Percentiles rank a stretch among this genome's conserved stretches.
Conservation (phyloP, 2,888 invertebrate species). For the Cheilosia urbana region DNA sequence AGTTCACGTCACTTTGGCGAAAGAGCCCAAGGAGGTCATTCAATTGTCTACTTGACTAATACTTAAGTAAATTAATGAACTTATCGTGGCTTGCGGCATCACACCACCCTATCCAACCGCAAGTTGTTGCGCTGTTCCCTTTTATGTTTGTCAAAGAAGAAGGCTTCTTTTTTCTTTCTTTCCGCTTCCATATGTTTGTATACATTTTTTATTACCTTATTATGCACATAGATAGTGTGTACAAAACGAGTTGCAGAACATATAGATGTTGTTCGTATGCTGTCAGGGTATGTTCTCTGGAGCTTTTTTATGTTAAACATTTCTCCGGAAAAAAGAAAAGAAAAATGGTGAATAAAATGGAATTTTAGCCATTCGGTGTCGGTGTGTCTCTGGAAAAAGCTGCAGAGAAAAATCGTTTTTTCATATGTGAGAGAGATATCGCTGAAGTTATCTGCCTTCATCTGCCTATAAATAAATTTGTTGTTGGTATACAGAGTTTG, state of each 20-base stretch:
- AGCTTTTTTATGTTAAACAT: not conserved
- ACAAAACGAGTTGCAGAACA: slow-evolving; percentile 7
- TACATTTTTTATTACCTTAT: slow-evolving; percentile 19
- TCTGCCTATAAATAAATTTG: not conserved
- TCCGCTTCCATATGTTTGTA: slow-evolving; percentile 13
- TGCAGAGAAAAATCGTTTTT: slow-evolving; percentile 1
- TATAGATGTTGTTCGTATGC: not conserved
- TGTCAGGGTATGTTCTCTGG: not conserved
- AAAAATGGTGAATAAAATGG: not conserved
- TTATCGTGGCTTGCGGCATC: slow-evolving; percentile 10
- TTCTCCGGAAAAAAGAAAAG: not conserved
- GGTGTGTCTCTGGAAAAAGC: not conserved
- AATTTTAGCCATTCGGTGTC: not conserved
- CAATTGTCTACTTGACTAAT: slow-evolving; percentile 42
- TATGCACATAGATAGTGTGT: slow-evolving; percentile 5
- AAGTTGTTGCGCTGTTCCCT: slow-evolving; percentile 44
- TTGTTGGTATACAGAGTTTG: not conserved
- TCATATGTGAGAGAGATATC: not conserved
- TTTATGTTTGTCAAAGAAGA: slow-evolving; percentile 11
- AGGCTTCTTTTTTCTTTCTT: not conserved
- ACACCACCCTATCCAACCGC: slow-evolving; percentile 4
- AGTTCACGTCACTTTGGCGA: slow-evolving; percentile 21
- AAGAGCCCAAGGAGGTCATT: slow-evolving; percentile 22
- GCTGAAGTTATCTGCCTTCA: not conserved
- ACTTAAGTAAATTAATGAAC: slow-evolving; percentile 49